Evolutionary conservation across 1,140 invertebrate species (phyloP).

Genomic region (Drosophila albomicans): DNA sequence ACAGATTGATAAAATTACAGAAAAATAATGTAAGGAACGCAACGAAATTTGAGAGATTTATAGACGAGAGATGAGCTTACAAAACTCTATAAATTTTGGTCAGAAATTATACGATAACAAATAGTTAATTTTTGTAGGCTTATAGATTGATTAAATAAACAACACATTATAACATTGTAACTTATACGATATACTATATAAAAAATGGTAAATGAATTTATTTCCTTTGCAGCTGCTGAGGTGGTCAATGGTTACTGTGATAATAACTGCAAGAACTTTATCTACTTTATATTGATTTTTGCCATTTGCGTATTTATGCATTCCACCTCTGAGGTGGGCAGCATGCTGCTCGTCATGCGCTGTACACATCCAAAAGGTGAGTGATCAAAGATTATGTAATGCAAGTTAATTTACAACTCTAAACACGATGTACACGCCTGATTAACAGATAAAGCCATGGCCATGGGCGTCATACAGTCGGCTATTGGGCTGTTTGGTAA

Average conservation of each 20-base stretch:
- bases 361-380: slow-evolving; percentile 93
- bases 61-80: no score
- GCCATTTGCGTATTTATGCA: slow-evolving; percentile 95
- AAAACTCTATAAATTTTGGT: no score
- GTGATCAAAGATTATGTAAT: no score
- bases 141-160: no score
- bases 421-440: neutral
- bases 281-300: slow-evolving; percentile 93
- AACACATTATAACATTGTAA: no score
- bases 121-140: no score
- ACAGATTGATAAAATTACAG: no score
- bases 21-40: no score
- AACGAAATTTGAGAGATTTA: no score
- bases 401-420: neutral
- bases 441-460: slow-evolving; percentile 94
- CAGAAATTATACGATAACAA: no score
- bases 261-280: slow-evolving; percentile 91
- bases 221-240: slow-evolving; percentile 51
- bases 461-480: slow-evolving; percentile 96
- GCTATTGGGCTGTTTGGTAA: slow-evolving; percentile 97
- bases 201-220: no score
- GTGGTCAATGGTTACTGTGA: slow-evolving; percentile 91
- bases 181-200: no score
- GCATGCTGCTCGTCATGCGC: slow-evolving; percentile 94
- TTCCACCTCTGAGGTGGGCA: slow-evolving; percentile 96